Evolutionary conservation across 2,113 vertebrate species (phyloP).

Genomic region (Tetrao urogallus): DNA sequence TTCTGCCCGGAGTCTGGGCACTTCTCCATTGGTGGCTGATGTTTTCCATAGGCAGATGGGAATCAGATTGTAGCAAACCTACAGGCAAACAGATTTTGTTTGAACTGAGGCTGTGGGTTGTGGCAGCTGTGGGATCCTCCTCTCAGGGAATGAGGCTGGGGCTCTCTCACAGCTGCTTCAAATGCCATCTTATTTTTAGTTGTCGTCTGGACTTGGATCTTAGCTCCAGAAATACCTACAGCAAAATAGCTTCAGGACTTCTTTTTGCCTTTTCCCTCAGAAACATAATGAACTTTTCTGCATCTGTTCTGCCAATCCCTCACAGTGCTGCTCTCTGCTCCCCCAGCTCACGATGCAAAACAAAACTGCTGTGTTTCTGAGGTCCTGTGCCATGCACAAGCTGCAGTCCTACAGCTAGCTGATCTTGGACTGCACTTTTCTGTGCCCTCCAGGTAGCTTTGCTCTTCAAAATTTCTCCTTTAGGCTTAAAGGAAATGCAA

Average conservation of each 20-base stretch:
- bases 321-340: fast-evolving
- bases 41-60: background rate
- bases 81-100: background rate
- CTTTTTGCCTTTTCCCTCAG: background rate
- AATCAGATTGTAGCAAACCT: background rate
- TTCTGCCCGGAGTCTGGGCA: background rate
- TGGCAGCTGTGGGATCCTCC: background rate
- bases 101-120: background rate
- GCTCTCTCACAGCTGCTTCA: background rate
- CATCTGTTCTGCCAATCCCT: background rate
- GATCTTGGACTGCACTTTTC: background rate
- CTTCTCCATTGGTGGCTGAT: background rate
- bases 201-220: background rate
- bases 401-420: background rate
- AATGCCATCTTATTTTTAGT: background rate
- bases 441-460: background rate
- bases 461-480: background rate
- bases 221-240: background rate
- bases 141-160: background rate
- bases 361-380: background rate
- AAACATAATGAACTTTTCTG: background rate
- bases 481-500: background rate
- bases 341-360: fast-evolving
- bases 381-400: fast-evolving
- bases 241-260: background rate